Conservation (phyloP, 2,113 vertebrate species). For the Periophthalmodon schlosseri region DNA sequence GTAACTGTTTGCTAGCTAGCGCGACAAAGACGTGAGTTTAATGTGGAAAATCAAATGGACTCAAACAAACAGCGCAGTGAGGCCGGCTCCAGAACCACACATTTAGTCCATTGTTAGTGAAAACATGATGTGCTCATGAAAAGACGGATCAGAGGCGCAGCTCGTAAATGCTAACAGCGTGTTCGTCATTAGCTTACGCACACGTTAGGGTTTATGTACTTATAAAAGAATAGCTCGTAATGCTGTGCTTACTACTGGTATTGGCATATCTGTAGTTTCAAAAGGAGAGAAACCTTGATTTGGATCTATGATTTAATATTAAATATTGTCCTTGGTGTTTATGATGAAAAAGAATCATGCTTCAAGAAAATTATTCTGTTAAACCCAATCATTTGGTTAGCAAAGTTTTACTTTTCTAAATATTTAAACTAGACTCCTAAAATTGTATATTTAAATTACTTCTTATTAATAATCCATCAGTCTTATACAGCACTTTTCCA, state of each 20-base stretch:
- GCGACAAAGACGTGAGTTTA: neutral
- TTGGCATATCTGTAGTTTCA: too few relatives aligned
- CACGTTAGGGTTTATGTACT: constrained; percentile 16
- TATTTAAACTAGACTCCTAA: too few relatives aligned
- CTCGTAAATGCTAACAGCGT: constrained; percentile 16
- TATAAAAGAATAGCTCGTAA: constrained; percentile 12
- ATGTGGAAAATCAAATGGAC: constrained; percentile 6
- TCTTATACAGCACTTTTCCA: too few relatives aligned
- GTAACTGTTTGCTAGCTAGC: neutral
- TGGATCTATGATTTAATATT: too few relatives aligned
- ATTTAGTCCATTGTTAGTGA: neutral
- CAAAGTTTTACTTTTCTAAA: too few relatives aligned
- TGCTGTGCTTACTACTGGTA: neutral
- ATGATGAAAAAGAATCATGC: too few relatives aligned
- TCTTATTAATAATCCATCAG: too few relatives aligned
- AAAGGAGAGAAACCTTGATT: too few relatives aligned
- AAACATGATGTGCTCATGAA: neutral
- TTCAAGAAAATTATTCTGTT: too few relatives aligned
- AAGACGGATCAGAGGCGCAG: constrained; percentile 18
- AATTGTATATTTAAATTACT: too few relatives aligned
- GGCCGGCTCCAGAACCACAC: neutral
- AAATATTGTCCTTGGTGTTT: too few relatives aligned
- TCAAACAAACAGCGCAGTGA: neutral
- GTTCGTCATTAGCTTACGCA: constrained; percentile 29
- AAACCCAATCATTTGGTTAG: too few relatives aligned